Percentiles rank a stretch among this genome's conserved stretches.
Conservation (phyloP, 2,113 vertebrate genomes). For the Cyanoderma ruficeps region DNA sequence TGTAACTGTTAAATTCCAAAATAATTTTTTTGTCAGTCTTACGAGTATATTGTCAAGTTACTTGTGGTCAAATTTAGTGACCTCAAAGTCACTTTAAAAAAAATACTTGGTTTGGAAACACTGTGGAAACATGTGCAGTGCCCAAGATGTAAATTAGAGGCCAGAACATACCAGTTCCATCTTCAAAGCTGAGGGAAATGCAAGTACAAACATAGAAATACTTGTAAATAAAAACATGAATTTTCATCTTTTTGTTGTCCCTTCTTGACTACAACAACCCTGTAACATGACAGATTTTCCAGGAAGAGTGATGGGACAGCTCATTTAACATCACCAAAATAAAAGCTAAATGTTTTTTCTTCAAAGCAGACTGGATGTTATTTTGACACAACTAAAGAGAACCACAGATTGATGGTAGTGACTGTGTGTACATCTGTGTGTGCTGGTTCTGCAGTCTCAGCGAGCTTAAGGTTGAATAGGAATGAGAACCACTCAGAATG, state of each 20-base stretch:
- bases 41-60: background rate
- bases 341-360: background rate
- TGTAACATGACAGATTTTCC: background rate
- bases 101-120: background rate
- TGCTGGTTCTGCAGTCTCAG: background rate
- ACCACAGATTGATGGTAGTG: background rate
- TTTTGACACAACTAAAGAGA: background rate
- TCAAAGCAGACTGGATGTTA: background rate
- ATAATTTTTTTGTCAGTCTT: background rate
- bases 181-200: background rate
- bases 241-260: background rate
- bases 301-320: background rate
- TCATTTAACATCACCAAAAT: background rate
- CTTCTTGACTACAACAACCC: accelerated
- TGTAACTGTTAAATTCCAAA: background rate
- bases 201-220: background rate
- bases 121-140: background rate
- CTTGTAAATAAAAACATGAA: background rate
- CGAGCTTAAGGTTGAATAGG: background rate
- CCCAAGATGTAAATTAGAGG: background rate
- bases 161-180: background rate
- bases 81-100: background rate
- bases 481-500: background rate
- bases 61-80: background rate
- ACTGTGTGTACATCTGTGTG: background rate